Evolutionary conservation across 2,888 invertebrate genomes (phyloP).

Genomic region (Harmothoe impar): DNA sequence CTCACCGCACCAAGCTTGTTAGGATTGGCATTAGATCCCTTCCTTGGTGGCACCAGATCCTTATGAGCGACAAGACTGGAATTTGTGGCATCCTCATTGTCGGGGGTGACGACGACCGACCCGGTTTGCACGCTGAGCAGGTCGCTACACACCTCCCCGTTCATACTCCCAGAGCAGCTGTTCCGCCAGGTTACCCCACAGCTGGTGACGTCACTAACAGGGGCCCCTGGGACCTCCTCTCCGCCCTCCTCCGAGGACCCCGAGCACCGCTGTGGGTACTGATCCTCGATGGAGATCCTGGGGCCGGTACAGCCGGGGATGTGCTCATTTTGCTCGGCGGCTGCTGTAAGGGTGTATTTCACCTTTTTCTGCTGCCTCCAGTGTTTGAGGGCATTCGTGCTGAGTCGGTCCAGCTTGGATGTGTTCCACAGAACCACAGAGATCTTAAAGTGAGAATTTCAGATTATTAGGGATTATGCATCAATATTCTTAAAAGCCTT

Average conservation of each 20-base stretch:
- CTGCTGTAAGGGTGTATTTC: not conserved
- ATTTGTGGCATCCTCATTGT: not conserved
- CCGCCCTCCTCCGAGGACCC: not conserved
- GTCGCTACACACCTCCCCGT: not conserved
- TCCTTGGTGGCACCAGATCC: conserved; percentile 37
- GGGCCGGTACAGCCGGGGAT: not conserved
- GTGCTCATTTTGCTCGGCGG: not conserved
- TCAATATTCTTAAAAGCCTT: no score
- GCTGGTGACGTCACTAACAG: not conserved
- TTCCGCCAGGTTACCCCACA: not conserved
- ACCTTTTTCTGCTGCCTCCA: conserved; percentile 44
- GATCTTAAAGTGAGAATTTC: no score
- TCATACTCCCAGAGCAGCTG: not conserved
- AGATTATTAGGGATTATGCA: no score
- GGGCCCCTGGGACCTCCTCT: not conserved
- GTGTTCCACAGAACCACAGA: conserved; percentile 35
- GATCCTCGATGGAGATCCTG: not conserved
- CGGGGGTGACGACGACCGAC: not conserved
- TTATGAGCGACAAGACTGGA: not conserved
- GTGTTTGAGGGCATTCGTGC: not conserved
- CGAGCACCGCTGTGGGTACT: not conserved
- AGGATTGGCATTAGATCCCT: conserved; percentile 39
- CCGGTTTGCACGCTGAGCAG: not conserved
- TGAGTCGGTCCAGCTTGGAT: conserved; percentile 5
- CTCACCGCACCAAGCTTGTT: not conserved